phyloP scores from a whole-genome alignment of 2,113 vertebrate genomes.

The Rhegmatorhina hoffmannsi region DNA sequence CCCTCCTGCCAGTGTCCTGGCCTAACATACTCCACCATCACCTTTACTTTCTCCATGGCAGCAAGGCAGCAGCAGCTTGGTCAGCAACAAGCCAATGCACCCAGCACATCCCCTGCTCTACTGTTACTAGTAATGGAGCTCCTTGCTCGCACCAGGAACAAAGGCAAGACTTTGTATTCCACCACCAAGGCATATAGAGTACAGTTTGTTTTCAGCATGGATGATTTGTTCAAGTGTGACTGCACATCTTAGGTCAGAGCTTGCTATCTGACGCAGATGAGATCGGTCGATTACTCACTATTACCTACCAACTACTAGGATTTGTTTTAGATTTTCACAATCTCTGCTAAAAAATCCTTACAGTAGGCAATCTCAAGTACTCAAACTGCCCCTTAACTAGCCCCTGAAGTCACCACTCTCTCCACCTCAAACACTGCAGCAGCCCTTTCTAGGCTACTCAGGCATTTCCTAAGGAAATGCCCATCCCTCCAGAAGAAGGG shows the following conservation, averaged over 20 bases:
- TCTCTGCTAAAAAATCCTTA: background rate
- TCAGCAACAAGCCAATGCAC: fast-evolving
- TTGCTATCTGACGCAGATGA: background rate
- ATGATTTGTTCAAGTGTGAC: background rate
- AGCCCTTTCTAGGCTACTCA: background rate
- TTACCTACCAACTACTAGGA: background rate
- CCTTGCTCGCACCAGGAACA: background rate
- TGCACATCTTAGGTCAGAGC: background rate
- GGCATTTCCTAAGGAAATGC: background rate
- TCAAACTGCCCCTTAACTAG: background rate
- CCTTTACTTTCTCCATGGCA: background rate
- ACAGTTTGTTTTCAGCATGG: background rate
- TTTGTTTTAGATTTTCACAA: background rate
- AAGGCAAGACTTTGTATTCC: background rate
- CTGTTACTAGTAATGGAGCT: background rate
- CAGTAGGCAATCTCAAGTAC: background rate
- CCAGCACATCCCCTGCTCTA: background rate
- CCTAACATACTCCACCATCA: fast-evolving
- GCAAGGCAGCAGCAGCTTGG: background rate
- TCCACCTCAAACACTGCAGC: background rate
- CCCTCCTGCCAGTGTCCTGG: background rate
- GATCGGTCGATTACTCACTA: background rate
- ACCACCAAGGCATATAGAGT: background rate
- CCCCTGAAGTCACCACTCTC: background rate
- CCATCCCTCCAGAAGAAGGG: background rate